Percentiles rank a stretch among this genome's conserved stretches.
phyloP scores from a whole-genome alignment of 2,113 vertebrate species.

The Vidua chalybeata region DNA sequence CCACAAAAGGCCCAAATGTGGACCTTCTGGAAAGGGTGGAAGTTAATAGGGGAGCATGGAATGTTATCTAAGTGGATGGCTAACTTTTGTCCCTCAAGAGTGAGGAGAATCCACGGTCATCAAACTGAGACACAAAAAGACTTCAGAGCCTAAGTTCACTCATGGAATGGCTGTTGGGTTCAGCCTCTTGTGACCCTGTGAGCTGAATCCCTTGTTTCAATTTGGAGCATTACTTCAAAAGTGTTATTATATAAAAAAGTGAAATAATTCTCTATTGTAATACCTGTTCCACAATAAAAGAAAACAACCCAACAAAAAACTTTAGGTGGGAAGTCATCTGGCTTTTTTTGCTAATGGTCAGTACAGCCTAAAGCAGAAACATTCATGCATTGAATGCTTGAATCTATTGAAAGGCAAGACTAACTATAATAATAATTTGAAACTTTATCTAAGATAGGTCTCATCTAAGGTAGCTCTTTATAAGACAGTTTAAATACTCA shows the following conservation, averaged over 20 bases:
- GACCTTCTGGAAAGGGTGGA: neutral
- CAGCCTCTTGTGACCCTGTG: neutral
- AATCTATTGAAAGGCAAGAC: neutral
- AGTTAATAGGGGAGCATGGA: neutral
- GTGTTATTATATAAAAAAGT: neutral
- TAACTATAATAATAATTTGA: neutral
- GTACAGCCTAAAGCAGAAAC: neutral
- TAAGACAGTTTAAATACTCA: neutral
- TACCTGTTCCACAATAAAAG: neutral
- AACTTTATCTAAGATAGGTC: neutral
- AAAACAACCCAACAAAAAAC: neutral
- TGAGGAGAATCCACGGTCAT: neutral
- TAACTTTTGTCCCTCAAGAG: neutral
- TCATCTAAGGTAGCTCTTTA: neutral
- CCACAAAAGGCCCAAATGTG: no score
- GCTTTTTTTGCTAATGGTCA: neutral
- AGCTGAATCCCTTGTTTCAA: neutral
- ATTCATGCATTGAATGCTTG: neutral
- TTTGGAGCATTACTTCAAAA: neutral
- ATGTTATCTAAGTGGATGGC: neutral
- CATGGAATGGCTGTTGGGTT: fast-evolving
- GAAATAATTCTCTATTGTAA: neutral
- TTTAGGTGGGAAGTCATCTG: neutral
- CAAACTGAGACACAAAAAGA: neutral
- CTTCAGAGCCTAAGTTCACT: neutral